Conservation (phyloP, 2,113 vertebrate species). For the Odontesthes bonariensis region DNA sequence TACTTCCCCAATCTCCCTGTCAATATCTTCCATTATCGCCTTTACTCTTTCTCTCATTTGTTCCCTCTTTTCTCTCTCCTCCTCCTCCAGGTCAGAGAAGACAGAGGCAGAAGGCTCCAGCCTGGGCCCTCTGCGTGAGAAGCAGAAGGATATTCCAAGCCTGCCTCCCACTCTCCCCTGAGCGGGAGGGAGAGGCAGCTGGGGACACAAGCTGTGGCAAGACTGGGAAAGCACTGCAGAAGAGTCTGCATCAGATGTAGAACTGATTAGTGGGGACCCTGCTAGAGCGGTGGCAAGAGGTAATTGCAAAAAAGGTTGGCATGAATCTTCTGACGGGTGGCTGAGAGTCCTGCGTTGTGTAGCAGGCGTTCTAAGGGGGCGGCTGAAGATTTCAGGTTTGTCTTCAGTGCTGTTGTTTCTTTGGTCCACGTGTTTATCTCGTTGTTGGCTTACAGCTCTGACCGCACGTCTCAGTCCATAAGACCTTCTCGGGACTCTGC, state of each 20-base stretch:
- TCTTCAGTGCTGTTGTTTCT: conserved; percentile 74
- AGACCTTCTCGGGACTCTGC: conserved; percentile 85
- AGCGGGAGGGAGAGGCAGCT: conserved; percentile 69
- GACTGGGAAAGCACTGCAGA: conserved; percentile 35
- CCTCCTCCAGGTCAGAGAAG: conserved; percentile 92
- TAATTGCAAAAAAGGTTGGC: conserved; percentile 37
- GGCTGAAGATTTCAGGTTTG: conserved; percentile 60
- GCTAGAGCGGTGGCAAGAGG: conserved; percentile 23
- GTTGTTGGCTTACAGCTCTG: conserved; percentile 81
- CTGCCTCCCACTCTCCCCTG: conserved; percentile 73
- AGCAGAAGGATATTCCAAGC: conserved; percentile 94
- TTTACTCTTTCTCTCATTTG: conserved; percentile 72
- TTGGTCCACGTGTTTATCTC: conserved; percentile 74
- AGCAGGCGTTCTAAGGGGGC: conserved; percentile 58
- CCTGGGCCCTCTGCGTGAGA: conserved; percentile 92
- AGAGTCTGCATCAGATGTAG: conserved; percentile 26
- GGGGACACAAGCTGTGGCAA: conserved; percentile 62
- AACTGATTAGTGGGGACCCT: conserved; percentile 42
- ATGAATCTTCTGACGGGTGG: conserved; percentile 66
- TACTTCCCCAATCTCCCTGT: conserved; percentile 57
- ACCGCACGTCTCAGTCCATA: conserved; percentile 80
- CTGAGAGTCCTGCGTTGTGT: conserved; percentile 18
- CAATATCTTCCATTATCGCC: conserved; percentile 69
- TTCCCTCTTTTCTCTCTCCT: conserved; percentile 80
- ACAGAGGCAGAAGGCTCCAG: conserved; percentile 96